Evolutionary conservation across 2,888 invertebrate species (phyloP).

Genomic region (Itoplectis maculator): DNA sequence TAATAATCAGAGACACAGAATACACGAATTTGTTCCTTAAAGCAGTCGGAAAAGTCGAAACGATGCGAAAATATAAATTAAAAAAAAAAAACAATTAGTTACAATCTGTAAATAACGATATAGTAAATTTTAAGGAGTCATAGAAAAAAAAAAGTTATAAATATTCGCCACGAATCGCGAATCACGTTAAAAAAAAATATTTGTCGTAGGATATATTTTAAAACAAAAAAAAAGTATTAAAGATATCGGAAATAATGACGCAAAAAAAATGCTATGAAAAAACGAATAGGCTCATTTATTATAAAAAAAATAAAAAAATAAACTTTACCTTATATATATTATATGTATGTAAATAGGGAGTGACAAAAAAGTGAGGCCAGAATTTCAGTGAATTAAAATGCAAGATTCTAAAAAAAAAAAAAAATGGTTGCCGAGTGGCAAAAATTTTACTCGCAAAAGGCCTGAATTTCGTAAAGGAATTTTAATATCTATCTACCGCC

Average conservation of each 20-base stretch:
- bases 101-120: conserved; percentile 70
- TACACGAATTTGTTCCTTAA: conserved; percentile 68
- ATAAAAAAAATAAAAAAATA: conserved; percentile 57
- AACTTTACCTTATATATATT: conserved; percentile 43
- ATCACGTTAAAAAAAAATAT: conserved; percentile 73
- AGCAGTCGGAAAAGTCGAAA: conserved; percentile 61
- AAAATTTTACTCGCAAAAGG: conserved; percentile 67
- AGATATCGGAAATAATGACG: conserved; percentile 61
- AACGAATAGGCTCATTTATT: conserved; percentile 71
- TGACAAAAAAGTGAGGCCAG: conserved; percentile 62
- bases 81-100: conserved; percentile 55
- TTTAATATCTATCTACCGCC: conserved; percentile 71
- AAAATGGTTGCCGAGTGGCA: conserved; percentile 57
- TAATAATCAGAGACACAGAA: conserved; percentile 58
- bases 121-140: conserved; percentile 65
- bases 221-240: conserved; percentile 74
- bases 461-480: conserved; percentile 71
- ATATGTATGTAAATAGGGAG: conserved; percentile 66
- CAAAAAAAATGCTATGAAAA: conserved; percentile 57
- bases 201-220: conserved; percentile 78
- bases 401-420: conserved; percentile 63
- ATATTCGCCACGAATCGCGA: conserved; percentile 68
- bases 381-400: conserved; percentile 63
- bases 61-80: conserved; percentile 64
- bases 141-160: conserved; percentile 66